A percentile compares a stretch with the other conserved stretches of the same genome.
phyloP scores from a whole-genome alignment of 2,113 vertebrate species.

The Oncorhynchus nerka region DNA sequence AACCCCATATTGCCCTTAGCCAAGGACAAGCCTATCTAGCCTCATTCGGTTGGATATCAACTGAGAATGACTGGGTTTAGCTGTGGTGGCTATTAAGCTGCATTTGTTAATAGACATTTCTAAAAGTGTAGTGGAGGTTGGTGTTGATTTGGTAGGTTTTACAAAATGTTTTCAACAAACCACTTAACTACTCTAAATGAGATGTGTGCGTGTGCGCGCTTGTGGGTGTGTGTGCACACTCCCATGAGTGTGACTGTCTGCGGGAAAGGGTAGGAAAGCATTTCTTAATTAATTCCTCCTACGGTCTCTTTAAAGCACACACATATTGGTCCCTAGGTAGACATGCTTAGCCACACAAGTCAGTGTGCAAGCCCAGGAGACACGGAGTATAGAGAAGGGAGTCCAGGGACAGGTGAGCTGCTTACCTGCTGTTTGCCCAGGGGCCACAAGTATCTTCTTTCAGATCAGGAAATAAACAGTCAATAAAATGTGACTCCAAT shows the following conservation, averaged over 20 bases:
- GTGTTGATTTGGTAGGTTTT: background rate
- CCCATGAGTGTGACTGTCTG: background rate
- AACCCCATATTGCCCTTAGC: background rate
- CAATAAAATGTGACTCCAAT: background rate
- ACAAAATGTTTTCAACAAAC: background rate
- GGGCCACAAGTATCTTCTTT: slow-evolving; percentile 41
- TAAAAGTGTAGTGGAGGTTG: too few species aligned
- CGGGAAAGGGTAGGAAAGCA: background rate
- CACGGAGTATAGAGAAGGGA: slow-evolving; percentile 14
- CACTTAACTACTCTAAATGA: too few species aligned
- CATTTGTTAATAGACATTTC: too few species aligned
- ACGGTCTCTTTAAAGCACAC: background rate
- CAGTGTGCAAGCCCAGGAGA: slow-evolving; percentile 20
- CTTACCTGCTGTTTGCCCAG: slow-evolving; percentile 62
- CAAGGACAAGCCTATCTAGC: background rate
- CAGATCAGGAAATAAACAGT: background rate
- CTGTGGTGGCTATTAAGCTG: too few species aligned
- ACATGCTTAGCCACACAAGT: too few species aligned
- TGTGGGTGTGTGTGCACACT: background rate
- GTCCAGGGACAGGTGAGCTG: slow-evolving; percentile 36
- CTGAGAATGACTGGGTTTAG: background rate
- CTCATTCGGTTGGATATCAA: background rate
- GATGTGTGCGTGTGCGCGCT: too few species aligned
- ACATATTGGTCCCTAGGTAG: slow-evolving; percentile 22
- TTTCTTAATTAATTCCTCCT: slow-evolving; percentile 32